These are phyloP conservation scores for Streblospio benedicti DNA, from an alignment of 1,140 invertebrate genomes.

Conservation along the genomic window DNA sequence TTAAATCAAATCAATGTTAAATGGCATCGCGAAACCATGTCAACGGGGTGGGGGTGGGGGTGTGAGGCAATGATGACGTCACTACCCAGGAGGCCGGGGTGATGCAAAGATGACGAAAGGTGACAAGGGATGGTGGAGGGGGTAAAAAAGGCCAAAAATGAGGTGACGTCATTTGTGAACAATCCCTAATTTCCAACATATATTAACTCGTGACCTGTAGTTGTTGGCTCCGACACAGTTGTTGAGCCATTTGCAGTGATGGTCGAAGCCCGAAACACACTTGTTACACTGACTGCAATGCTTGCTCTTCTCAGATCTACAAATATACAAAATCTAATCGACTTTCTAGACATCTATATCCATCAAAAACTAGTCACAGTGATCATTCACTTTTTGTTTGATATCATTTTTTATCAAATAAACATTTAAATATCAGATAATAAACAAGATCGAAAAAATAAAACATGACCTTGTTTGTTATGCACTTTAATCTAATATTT, in stretches of 20 bases:
- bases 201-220: constrained; percentile 55
- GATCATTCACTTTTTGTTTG: too few relatives aligned
- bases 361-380: too few relatives aligned
- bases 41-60: not conserved
- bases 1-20: too few relatives aligned
- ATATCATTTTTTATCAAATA: too few relatives aligned
- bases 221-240: constrained; percentile 88
- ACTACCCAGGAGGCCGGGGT: not conserved
- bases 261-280: constrained; percentile 84
- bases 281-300: constrained; percentile 96
- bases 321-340: constrained; percentile 22
- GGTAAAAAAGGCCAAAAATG: constrained; percentile 1
- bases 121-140: not conserved
- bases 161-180: too few relatives aligned
- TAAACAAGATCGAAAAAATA: too few relatives aligned
- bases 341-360: not conserved
- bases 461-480: too few relatives aligned
- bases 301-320: constrained; percentile 57
- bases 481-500: too few relatives aligned
- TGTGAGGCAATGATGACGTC: not conserved
- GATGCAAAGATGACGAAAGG: not conserved
- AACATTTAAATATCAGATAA: not conserved
- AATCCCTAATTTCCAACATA: too few relatives aligned
- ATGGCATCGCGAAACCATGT: not conserved
- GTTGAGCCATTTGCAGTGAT: constrained; percentile 95